phyloP scores from a whole-genome alignment of 1,140 invertebrate species.

The Drosophila asahinai region DNA sequence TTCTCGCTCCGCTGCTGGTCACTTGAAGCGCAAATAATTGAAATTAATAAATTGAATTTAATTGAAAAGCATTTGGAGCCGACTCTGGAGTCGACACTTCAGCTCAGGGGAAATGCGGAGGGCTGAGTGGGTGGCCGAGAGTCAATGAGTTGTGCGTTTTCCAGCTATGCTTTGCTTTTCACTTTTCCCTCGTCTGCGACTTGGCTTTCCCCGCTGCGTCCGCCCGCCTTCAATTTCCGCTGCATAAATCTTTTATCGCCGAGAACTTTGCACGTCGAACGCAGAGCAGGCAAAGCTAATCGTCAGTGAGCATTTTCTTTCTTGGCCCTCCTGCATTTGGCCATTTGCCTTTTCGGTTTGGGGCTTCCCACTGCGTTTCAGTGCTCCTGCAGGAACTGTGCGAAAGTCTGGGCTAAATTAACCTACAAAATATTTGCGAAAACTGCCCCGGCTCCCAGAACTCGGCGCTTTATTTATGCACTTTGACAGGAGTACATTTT shows the following conservation, averaged over 20 bases:
- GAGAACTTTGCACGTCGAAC: constrained; percentile 50
- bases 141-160: constrained; percentile 66
- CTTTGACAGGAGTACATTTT: constrained; percentile 28
- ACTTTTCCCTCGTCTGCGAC: constrained; percentile 34
- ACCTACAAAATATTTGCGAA: constrained; percentile 19
- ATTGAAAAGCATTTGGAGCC: constrained; percentile 71
- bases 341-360: constrained; percentile 24
- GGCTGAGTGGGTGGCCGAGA: constrained; percentile 9
- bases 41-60: constrained; percentile 83
- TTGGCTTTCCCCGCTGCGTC: constrained; percentile 24
- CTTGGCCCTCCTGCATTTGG: constrained; percentile 25
- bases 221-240: constrained; percentile 65
- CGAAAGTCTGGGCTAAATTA: constrained; percentile 18
- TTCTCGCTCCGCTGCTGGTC: constrained; percentile 33
- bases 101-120: constrained; percentile 4
- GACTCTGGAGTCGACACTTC: constrained; percentile 46
- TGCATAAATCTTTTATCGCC: constrained; percentile 75
- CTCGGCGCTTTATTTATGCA: constrained; percentile 60
- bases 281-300: constrained; percentile 63
- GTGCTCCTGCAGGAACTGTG: neutral
- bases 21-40: constrained; percentile 79
- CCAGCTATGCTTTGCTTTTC: constrained; percentile 39
- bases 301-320: constrained; percentile 64
- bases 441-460: neutral
- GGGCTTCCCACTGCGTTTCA: constrained; percentile 9